Percentiles rank a stretch among this genome's conserved stretches.
These are phyloP conservation scores for Oegoconia quadripuncta DNA, from an alignment of 2,888 invertebrate genomes.

Conservation along the genomic window DNA sequence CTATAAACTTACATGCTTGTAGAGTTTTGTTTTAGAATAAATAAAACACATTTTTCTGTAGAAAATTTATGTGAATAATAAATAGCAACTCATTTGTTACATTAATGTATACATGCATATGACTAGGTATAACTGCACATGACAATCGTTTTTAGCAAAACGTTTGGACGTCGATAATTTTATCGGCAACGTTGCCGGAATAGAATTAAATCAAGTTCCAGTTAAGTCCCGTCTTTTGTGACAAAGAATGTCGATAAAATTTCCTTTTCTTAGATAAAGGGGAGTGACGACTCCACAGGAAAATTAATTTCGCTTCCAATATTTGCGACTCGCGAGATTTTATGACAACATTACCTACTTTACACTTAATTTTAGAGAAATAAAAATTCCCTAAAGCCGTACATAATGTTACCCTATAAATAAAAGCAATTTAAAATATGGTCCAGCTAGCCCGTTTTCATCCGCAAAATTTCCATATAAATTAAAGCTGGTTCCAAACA, in stretches of 20 bases:
- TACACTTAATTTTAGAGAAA: conserved; percentile 10
- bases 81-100: no score
- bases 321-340: conserved; percentile 2
- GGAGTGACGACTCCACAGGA: not conserved
- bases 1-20: no score
- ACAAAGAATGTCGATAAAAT: conserved; percentile 11
- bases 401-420: conserved; percentile 22
- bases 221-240: conserved; percentile 7
- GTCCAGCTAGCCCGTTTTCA: conserved; percentile 30
- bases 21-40: no score
- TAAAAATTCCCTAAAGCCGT: conserved; percentile 18
- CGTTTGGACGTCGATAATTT: conserved; percentile 1
- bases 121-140: no score
- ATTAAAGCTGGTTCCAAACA: conserved; percentile 57
- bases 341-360: conserved; percentile 7
- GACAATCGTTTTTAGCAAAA: not conserved
- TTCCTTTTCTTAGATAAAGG: conserved; percentile 7
- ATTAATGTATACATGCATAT: no score
- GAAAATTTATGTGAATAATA: no score
- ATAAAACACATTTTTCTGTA: no score
- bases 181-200: conserved; percentile 6
- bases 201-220: conserved; percentile 11
- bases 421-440: conserved; percentile 38
- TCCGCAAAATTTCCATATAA: conserved; percentile 62
- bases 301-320: conserved; percentile 10